Evolutionary conservation across 1,140 invertebrate species (phyloP), one percentile per base, ranked within the genome.

Genomic region (Araneus ventricosus): DNA sequence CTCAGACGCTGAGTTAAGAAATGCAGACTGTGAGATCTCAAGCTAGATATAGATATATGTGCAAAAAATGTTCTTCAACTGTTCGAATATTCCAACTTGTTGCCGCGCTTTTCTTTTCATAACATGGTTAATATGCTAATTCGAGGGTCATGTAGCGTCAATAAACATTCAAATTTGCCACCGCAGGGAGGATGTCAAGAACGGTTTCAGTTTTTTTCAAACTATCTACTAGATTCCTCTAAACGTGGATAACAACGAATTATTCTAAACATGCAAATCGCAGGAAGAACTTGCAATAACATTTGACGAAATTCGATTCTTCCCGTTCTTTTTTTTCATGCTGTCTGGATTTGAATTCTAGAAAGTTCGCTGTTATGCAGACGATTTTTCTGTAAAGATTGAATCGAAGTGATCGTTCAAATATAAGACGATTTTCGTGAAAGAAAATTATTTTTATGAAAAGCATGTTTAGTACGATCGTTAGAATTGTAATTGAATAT

Each of bases 111-210:
- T 37, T 80, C 34, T 75, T 34, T 52, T n/a, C n/a, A 57, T 90
- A 90, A 90, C 88, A 90, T 80, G 88, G 88, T 90, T 90, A 90
- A 90, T 90, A 90, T 90, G 88, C 88, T 90, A 90, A 90, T 90
- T 80, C 41, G 4, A 57, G 41, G 88, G 88, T 90, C 88, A 79
- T 80, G n/a, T 37, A 41, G 10, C 39, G 61, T 75, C 70, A 90
- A 90, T 90, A 90, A 79, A 90, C 88, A 90, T 90, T 90, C 70
- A 79, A 80, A 90, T 79, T 80, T 87, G 34, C 24, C 39, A 24
- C 41, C 85, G 22, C 57, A 34, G 27, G 22, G 22, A 17, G 8
- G 34, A 59, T 45, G 37, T 39, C 27, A 61, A 22, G 57, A n/a
- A 59, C 61, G 30, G 8, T 24, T 87, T 61, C 10, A 52, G 37